Base-by-base conservation (phyloP, 2,113 vertebrate species). In the Tympanuchus pallidicinctus region DNA sequence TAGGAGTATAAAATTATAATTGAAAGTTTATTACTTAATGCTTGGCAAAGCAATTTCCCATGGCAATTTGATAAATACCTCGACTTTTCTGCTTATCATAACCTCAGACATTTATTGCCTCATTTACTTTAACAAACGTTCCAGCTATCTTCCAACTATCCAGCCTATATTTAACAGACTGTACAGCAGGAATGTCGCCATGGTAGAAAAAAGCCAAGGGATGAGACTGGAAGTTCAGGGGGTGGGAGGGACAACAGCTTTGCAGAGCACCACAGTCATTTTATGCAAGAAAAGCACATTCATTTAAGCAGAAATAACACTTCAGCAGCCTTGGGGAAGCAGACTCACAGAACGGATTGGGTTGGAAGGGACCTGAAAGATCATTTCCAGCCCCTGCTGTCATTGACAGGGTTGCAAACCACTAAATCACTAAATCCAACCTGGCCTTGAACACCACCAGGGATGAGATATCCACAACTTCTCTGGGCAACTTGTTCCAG, bases 11-110 rank as follows among this genome's bases (percentile, higher is more conserved):
- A 95, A 91, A 74, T 60, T 27, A 90, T 93, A 92, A 94, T 92
- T 94, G 90, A 94, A 96, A 96, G 89, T 94, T 94, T 94, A 95
- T 90, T 95, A 96, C 80, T 86, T 83, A 95, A 83, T 1, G 5
- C 52, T 91, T 83, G 75, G 77, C 79, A 92, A 91, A 93, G 77
- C 77, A 82, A 77, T 95, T 94, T 94, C 94, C 88, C 89, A 85
- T 40, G 81, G 86, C 91, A 94, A 91, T 95, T 89, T 91, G 89
- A 91, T 88, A 92, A 96, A 96, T 94, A 96, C 74, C 75, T 91
- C 92, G 85, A 96, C 86, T 97, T 95, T 91, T 90, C 82, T 88
- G 90, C 86, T 92, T 4, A 0, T 90, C 91, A 83, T 94, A 94
- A 90, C 91, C 88, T 60, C 76, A 82, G 92, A 95, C 10, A 0